These are phyloP conservation scores for Hypotaenidia okinawae DNA, from an alignment of 2,797 vertebrate species.

Conservation along the genomic window DNA sequence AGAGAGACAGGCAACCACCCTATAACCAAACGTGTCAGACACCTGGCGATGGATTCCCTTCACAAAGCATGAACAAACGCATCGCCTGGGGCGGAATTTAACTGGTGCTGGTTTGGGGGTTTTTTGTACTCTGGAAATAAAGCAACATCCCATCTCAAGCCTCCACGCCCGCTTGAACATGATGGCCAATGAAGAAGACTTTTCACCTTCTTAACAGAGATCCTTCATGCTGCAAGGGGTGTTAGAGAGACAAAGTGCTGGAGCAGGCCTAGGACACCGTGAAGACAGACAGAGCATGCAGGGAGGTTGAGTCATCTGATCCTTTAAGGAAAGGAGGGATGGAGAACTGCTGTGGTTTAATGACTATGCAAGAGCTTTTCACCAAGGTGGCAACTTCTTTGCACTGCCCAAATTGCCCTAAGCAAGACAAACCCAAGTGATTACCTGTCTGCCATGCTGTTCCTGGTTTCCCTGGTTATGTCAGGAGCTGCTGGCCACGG, in stretches of 20 bases:
- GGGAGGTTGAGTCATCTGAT: background rate
- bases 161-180: background rate
- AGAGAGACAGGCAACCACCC: background rate
- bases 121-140: too few relatives aligned
- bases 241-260: background rate
- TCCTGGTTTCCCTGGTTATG: constrained; percentile 95
- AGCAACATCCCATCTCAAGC: background rate
- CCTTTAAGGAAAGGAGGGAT: background rate
- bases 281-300: background rate
- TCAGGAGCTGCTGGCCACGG: constrained; percentile 96
- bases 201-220: background rate
- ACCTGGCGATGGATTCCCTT: background rate
- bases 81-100: background rate
- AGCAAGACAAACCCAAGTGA: background rate
- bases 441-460: constrained; percentile 92
- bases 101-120: background rate
- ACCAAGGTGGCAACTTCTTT: background rate
- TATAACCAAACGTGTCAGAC: background rate
- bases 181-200: background rate
- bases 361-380: background rate
- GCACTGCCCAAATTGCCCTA: background rate
- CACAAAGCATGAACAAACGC: background rate
- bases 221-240: background rate
- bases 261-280: background rate
- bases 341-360: background rate